Evolutionary conservation across 2,113 vertebrate genomes (phyloP), one percentile per base, ranked within the genome.

Genomic region (Columba janthina): DNA sequence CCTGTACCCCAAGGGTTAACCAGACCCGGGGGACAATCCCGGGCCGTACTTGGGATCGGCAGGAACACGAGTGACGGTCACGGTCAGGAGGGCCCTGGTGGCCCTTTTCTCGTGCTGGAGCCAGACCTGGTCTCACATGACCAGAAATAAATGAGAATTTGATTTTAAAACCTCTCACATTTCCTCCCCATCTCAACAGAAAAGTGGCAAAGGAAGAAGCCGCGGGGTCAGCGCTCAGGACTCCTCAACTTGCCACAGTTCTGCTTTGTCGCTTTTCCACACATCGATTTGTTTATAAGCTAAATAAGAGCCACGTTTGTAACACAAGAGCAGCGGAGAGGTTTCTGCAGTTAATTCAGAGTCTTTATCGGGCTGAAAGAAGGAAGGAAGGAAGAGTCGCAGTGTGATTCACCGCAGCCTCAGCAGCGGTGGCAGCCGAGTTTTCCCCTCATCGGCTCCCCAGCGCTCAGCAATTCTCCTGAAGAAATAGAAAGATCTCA

Each of bases 301-400:
- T 66, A 34, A 20, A 36, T 56, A 5, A 44, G 50, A 66, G n/a
- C 29, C 16, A 10, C 0, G 0, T 48, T 18, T 50, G 34, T 38
- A 18, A 12, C 15, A 20, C 15, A 6, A 36, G 57, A 38, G 51
- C 34, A 11, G 3, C 2, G 28, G 38, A 42, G 54, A 38, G 9
- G 34, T 14, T 38, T 69, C 24, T 26, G 6, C 22, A 11, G 8
- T 25, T 69, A 25, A 2, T 11, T 34, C 60, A 19, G 8, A 34
- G 88, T 56, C n/a, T 81, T 13, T 5, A 4, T 6, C n/a, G 11
- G 56, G n/a, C 15, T 2, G 21, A 40, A 44, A 17, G 42, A 44
- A 44, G 16, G 42, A 44, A 44, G 42, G 42, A 42, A 42, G 57
- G 58, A 28, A 26, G n/a, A 5, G 10, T 4, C 28, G 26, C 4